These are phyloP conservation scores for Drosophila picticornis DNA, from an alignment of 2,888 invertebrate species.

Conservation along the genomic window DNA sequence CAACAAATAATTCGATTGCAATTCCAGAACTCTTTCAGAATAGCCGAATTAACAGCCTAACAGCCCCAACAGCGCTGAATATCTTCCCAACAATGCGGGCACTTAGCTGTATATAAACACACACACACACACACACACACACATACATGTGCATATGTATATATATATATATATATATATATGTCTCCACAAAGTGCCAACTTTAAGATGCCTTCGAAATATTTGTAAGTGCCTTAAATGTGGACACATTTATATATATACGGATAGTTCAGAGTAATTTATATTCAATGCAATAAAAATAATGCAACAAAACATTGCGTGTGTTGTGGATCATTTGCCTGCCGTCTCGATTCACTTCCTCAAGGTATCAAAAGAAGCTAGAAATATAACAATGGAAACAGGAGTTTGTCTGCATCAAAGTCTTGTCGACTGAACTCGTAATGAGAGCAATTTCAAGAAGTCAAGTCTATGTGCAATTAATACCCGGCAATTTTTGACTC, in stretches of 20 bases:
- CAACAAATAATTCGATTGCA: conserved; percentile 16
- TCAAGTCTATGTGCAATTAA: background rate
- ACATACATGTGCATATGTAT: background rate
- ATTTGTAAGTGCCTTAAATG: background rate
- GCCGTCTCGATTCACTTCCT: background rate
- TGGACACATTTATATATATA: background rate
- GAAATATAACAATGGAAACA: background rate
- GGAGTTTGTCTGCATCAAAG: background rate
- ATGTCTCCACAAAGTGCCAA: background rate
- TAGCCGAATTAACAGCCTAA: background rate
- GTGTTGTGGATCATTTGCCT: background rate
- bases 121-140: background rate
- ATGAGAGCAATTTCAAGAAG: background rate
- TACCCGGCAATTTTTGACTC: background rate
- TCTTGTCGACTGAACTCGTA: background rate
- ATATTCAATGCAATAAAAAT: background rate
- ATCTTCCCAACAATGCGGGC: background rate
- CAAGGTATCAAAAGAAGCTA: background rate
- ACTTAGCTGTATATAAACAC: background rate
- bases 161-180: background rate
- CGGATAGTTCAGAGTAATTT: background rate
- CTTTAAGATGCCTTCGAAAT: background rate
- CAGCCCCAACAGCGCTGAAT: background rate
- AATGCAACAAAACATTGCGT: background rate
- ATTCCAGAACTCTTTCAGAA: conserved; percentile 10